Base-by-base conservation (phyloP, 1,140 invertebrate species). In the Frieseomelitta varia region DNA sequence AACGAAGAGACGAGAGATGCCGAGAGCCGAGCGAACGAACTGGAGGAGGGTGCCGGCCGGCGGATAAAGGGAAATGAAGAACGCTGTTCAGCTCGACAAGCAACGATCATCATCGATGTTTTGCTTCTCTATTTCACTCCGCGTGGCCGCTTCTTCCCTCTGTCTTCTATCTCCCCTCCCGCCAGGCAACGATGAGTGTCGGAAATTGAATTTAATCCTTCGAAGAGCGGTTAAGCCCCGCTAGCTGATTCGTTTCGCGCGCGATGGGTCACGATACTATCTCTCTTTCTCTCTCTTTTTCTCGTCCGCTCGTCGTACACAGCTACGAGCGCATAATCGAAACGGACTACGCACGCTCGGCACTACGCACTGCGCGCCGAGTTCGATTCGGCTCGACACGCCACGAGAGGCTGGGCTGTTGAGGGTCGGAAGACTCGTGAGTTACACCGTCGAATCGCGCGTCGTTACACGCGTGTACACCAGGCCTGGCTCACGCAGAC, bases 381-480 rank as follows among this genome's bases (percentile, higher is more conserved):
- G 63, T 76, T 78, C 56, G 39, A 30, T n/a, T 73, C 74, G 21
- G 39, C 24, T 61, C 58, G 12, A 61, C 21, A 12, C 58, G 58
- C 24, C 24, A 4, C 24, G 21, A 63, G n/a, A 61, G 14, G 63
- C 63, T 79, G 74, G 74, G 81, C 17, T 47, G 8, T 8, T 0
- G 53, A 56, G 51, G 17, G 71, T 27, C 72, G 47, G 21, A 72
- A 47, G 39, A 10, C 39, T 47, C 67, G 78, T 84, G 81, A 87
- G 81, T 89, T 89, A 86, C 81, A 86, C 79, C 81, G 82, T 89
- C 85, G 87, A 89, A 89, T 89, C 81, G 88, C 76, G 78, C 72
- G 67, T 79, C 78, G 87, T 89, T 89, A 88, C 77, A 88, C 84
- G 85, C 87, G 79, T 74, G 61, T 65, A 81, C 67, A n/a, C 15